phyloP scores from a whole-genome alignment of 2,797 vertebrate species.

The Lacerta viridis region DNA sequence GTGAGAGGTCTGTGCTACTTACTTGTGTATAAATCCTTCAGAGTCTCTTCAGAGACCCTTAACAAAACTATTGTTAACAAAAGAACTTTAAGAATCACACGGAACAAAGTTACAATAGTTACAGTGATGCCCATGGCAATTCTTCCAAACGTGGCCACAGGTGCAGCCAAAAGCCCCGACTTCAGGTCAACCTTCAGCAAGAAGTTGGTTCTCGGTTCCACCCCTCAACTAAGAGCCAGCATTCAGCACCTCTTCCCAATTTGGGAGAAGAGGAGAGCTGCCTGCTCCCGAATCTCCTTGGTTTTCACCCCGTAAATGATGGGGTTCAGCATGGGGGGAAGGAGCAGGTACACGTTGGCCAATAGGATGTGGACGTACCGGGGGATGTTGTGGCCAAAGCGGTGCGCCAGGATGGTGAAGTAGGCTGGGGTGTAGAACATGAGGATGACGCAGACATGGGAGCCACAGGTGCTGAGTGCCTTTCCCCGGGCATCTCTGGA shows the following conservation, averaged over 20 bases:
- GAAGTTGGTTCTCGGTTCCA: too few species aligned
- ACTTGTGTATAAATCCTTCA: too few species aligned
- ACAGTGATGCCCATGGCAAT: too few species aligned
- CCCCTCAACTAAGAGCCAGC: too few species aligned
- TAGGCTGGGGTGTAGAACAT: conserved; percentile 53
- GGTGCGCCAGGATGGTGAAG: conserved; percentile 53
- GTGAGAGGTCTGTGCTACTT: too few species aligned
- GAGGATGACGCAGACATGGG: conserved; percentile 51
- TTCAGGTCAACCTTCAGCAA: too few species aligned
- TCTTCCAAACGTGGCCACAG: too few species aligned
- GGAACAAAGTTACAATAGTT: too few species aligned
- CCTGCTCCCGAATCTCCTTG: neutral
- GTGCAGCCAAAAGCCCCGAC: too few species aligned
- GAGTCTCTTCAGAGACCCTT: too few species aligned
- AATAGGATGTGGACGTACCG: conserved; percentile 57
- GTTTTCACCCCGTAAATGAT: conserved; percentile 60
- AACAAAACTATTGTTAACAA: too few species aligned
- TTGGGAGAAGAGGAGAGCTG: neutral
- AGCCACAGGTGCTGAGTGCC: conserved; percentile 50
- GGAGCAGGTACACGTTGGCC: conserved; percentile 50
- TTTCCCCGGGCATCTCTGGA: conserved; percentile 42
- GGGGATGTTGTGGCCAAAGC: conserved; percentile 18
- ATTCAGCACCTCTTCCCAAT: neutral
- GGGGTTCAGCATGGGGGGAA: conserved; percentile 56
- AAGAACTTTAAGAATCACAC: too few species aligned